phyloP scores from a whole-genome alignment of 2,113 vertebrate species.

The Rhombomys opimus region DNA sequence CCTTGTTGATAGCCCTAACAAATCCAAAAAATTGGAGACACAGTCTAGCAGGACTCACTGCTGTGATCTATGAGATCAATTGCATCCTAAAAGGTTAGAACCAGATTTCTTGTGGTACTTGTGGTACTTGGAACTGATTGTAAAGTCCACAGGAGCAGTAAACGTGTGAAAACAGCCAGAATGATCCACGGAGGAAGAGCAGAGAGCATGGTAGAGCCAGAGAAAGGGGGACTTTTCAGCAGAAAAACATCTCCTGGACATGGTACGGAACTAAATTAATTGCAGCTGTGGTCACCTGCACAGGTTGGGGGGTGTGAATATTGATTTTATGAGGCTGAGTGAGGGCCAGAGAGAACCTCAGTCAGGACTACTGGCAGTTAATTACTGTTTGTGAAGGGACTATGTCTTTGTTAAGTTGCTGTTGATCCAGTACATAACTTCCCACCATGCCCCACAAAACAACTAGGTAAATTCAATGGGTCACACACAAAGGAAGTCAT shows the following conservation, averaged over 20 bases:
- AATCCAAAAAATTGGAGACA: background rate
- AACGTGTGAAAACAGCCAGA: background rate
- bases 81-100: background rate
- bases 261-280: background rate
- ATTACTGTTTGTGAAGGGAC: too few species aligned
- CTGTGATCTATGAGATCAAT: background rate
- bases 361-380: background rate
- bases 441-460: background rate
- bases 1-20: background rate
- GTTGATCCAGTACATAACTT: background rate
- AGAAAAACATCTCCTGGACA: background rate
- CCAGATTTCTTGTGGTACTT: background rate
- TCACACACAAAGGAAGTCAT: background rate
- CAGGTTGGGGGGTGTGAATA: background rate
- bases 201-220: background rate
- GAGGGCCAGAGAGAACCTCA: fast-evolving
- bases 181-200: background rate
- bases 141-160: background rate
- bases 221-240: too few species aligned
- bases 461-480: too few species aligned
- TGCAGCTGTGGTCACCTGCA: too few species aligned
- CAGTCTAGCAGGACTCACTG: background rate
- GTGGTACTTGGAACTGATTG: background rate
- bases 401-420: background rate
- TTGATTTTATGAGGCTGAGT: background rate